Evolutionary conservation across 2,113 vertebrate genomes (phyloP).

Genomic region (Bombycilla garrulus): DNA sequence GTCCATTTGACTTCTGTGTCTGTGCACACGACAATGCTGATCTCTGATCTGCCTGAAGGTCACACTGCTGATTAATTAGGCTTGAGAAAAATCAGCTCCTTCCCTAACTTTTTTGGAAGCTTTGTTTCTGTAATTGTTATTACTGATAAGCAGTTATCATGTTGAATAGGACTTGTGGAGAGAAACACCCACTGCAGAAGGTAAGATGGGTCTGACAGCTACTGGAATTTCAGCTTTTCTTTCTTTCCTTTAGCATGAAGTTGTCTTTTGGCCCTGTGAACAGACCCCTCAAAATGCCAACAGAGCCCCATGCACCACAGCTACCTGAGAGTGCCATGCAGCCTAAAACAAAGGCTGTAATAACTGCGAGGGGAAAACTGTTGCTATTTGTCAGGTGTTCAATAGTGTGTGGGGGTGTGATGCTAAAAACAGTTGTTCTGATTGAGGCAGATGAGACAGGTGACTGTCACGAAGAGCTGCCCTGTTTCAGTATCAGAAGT

Average conservation of each 20-base stretch:
- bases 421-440: neutral
- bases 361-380: neutral
- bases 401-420: neutral
- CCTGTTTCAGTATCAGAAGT: neutral
- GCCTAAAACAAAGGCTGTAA: neutral
- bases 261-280: neutral
- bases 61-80: rapidly evolving
- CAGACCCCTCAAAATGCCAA: neutral
- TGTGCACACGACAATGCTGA: too few species aligned
- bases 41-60: neutral
- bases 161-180: neutral
- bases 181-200: neutral
- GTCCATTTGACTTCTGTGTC: neutral
- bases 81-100: neutral
- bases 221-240: neutral
- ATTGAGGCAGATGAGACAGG: neutral
- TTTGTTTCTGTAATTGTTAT: neutral
- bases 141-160: neutral
- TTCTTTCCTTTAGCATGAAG: neutral
- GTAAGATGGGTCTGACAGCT: neutral
- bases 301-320: rapidly evolving
- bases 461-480: neutral
- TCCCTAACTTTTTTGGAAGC: neutral
- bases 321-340: neutral
- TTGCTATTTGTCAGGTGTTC: neutral